A percentile compares a stretch with the other conserved stretches of the same genome.
Conservation (phyloP, 2,113 vertebrate genomes). For the Hemiscyllium ocellatum region DNA sequence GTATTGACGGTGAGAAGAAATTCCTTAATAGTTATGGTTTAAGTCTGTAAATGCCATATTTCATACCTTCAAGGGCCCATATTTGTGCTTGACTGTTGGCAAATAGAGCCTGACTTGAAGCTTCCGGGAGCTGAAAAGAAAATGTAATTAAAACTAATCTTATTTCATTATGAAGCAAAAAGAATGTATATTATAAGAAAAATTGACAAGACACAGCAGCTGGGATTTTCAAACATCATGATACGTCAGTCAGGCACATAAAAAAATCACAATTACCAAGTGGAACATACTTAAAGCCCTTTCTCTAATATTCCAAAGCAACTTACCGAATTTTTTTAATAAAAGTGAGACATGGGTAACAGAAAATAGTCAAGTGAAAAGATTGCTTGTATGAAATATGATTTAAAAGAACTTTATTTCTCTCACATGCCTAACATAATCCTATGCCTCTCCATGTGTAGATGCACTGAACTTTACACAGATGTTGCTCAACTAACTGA, state of each 20-base stretch:
- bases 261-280: background rate
- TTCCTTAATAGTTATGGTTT: background rate
- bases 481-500: no score
- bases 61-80: constrained; percentile 91
- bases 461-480: background rate
- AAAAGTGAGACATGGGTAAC: background rate
- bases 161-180: background rate
- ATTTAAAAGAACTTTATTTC: background rate
- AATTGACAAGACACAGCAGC: background rate
- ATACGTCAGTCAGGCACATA: background rate
- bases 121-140: constrained; percentile 79
- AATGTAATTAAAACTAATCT: constrained; percentile 40
- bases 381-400: background rate
- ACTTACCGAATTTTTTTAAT: background rate
- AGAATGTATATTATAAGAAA: background rate
- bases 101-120: constrained; percentile 88
- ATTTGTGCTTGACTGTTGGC: constrained; percentile 90
- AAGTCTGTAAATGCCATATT: background rate
- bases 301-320: background rate
- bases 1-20: background rate
- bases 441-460: background rate
- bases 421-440: background rate
- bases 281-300: background rate
- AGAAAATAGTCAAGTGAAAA: background rate
- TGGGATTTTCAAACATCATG: background rate